Percentiles rank a stretch among this genome's conserved stretches.
Evolutionary conservation across 1,140 invertebrate genomes (phyloP).

Genomic region (Lepidurus arcticus): DNA sequence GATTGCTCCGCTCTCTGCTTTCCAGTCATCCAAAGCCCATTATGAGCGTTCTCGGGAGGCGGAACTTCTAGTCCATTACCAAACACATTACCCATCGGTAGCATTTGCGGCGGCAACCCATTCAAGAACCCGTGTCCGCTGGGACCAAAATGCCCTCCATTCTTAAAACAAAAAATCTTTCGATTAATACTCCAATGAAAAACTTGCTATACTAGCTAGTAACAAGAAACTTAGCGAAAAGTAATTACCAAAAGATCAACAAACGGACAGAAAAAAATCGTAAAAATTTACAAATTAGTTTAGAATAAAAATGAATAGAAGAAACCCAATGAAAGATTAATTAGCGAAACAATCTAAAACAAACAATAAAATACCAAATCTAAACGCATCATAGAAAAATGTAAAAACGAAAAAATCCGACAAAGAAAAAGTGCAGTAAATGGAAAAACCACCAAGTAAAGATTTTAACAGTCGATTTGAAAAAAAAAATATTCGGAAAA

Average conservation of each 20-base stretch:
- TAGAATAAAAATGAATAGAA: background rate
- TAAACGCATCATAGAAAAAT: no score
- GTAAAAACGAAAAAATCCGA: background rate
- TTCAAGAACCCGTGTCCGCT: background rate
- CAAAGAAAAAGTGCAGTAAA: background rate
- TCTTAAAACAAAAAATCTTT: background rate
- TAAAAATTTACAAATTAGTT: no score
- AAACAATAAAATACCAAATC: background rate
- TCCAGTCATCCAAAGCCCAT: background rate
- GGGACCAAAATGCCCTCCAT: background rate
- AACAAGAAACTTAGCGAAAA: no score
- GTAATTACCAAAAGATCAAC: no score
- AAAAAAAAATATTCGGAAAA: slow-evolving; percentile 13
- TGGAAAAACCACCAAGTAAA: background rate
- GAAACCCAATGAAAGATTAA: background rate
- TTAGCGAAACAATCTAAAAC: background rate
- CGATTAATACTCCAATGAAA: background rate
- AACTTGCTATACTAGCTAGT: background rate
- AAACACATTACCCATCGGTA: background rate
- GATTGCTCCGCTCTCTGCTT: background rate
- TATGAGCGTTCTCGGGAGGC: background rate
- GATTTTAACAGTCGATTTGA: background rate
- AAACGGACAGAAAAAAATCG: no score
- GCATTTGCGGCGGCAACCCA: background rate
- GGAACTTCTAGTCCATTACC: background rate